Conservation (phyloP, 2,888 invertebrate genomes). For the Galerucella nymphaeae region DNA sequence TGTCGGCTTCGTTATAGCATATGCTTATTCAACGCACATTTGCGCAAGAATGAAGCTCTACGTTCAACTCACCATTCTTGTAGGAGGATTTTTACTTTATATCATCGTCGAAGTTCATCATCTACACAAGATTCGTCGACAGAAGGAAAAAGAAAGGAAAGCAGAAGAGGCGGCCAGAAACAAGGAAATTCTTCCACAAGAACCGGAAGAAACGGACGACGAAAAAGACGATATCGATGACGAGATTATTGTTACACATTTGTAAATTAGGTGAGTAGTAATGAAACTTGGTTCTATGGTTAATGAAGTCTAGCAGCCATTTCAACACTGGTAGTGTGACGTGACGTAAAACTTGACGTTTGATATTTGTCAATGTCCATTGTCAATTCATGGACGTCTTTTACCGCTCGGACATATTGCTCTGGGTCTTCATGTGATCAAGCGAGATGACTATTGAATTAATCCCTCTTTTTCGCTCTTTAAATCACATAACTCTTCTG, state of each 20-base stretch:
- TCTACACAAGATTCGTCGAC: constrained; percentile 81
- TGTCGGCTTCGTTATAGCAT: constrained; percentile 89
- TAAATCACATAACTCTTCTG: too few species aligned
- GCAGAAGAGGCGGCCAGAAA: constrained; percentile 75
- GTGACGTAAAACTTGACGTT: too few species aligned
- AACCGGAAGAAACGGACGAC: constrained; percentile 83
- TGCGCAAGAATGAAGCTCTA: constrained; percentile 89
- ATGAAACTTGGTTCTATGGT: too few species aligned
- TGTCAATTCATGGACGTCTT: too few species aligned
- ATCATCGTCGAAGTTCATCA: constrained; percentile 84
- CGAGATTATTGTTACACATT: constrained; percentile 87
- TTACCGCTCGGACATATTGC: too few species aligned
- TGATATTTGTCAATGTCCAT: too few species aligned
- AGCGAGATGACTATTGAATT: too few species aligned
- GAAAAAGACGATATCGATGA: constrained; percentile 90
- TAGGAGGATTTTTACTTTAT: constrained; percentile 81
- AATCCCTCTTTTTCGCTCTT: too few species aligned
- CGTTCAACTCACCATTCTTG: constrained; percentile 82
- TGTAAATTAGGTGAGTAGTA: constrained; percentile 66
- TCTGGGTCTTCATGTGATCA: too few species aligned
- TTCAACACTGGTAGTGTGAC: too few species aligned
- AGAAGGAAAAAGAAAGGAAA: constrained; percentile 73
- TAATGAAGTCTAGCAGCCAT: too few species aligned
- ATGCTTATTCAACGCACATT: constrained; percentile 87
- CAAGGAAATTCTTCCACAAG: constrained; percentile 61